These are phyloP conservation scores for Marmota monax DNA, from an alignment of 2,113 vertebrate genomes.

Conservation along the genomic window DNA sequence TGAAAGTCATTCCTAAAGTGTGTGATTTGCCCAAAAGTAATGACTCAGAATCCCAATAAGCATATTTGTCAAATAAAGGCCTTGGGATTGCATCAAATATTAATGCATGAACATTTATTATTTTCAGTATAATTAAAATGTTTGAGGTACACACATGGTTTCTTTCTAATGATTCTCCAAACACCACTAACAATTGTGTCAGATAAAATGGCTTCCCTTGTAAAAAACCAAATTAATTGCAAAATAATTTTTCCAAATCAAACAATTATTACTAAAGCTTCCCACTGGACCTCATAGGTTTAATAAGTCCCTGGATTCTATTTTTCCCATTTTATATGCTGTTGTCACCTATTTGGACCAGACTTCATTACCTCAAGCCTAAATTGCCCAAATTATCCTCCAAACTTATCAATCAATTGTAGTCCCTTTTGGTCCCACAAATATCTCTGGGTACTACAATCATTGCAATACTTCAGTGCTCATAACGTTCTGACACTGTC, in stretches of 20 bases:
- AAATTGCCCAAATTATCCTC: not conserved
- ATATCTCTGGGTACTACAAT: not conserved
- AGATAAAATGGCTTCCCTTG: not conserved
- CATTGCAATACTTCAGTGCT: not conserved
- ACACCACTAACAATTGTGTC: not conserved
- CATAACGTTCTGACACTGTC: not conserved
- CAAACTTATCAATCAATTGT: not conserved
- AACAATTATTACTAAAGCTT: not conserved
- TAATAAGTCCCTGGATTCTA: not conserved
- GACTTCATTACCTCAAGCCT: not conserved
- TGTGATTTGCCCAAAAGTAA: not conserved
- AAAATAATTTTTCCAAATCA: not conserved
- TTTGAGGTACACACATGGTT: not conserved
- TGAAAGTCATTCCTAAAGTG: not conserved
- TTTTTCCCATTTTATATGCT: not conserved
- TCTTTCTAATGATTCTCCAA: not conserved
- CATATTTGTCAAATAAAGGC: not conserved
- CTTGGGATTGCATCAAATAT: not conserved
- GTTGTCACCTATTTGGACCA: not conserved
- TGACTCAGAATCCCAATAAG: not conserved
- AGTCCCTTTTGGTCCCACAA: not conserved
- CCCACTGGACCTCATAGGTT: not conserved
- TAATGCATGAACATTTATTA: not conserved
- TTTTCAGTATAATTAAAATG: conserved; percentile 10
- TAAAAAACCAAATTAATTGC: not conserved